These are phyloP conservation scores for Campylomormyrus tamandua DNA, from an alignment of 2,113 vertebrate species.

Conservation along the genomic window DNA sequence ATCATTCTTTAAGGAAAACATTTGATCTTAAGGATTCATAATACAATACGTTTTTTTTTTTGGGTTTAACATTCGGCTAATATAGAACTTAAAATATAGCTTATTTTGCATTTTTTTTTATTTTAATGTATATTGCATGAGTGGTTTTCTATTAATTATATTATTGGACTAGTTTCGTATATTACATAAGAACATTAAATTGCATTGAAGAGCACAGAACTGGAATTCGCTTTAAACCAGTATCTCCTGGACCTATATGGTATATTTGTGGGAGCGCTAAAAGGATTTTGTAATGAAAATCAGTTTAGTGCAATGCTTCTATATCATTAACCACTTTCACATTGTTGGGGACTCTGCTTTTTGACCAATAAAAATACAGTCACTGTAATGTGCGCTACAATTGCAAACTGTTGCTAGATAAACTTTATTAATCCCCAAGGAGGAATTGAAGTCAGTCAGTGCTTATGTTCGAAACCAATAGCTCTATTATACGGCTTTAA, in stretches of 20 bases:
- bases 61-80: background rate
- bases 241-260: slow-evolving; percentile 41
- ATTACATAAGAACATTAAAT: slow-evolving; percentile 42
- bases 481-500: background rate
- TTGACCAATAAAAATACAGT: background rate
- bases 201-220: slow-evolving; percentile 21
- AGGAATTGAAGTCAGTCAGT: background rate
- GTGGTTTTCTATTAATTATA: slow-evolving; percentile 36
- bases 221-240: slow-evolving; percentile 50
- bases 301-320: slow-evolving; percentile 33
- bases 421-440: background rate
- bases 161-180: slow-evolving; percentile 39
- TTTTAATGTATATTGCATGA: slow-evolving; percentile 21
- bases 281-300: slow-evolving; percentile 29
- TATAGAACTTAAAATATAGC: background rate
- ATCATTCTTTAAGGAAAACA: background rate
- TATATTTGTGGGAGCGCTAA: slow-evolving; percentile 45
- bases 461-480: background rate
- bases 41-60: no score
- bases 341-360: slow-evolving; percentile 3
- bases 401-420: background rate
- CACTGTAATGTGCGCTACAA: background rate
- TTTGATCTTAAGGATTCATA: background rate
- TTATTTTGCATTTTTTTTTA: slow-evolving; percentile 17
- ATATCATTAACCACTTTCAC: slow-evolving; percentile 20